Conservation (phyloP, 1,140 invertebrate species). For the Brachionus angularis region DNA sequence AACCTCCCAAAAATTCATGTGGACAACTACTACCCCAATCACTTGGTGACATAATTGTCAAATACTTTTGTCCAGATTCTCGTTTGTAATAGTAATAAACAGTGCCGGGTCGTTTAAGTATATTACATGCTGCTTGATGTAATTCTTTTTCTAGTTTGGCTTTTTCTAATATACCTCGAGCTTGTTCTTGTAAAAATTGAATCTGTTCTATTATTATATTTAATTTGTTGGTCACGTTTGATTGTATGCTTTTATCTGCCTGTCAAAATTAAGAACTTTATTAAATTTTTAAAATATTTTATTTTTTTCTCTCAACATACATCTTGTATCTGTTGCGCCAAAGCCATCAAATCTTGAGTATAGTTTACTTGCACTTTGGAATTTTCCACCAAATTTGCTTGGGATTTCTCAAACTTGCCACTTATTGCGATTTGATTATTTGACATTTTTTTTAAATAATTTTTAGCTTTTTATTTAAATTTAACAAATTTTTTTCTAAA, state of each 20-base stretch:
- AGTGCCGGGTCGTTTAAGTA: constrained; percentile 67
- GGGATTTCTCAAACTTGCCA: constrained; percentile 21
- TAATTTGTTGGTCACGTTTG: constrained; percentile 39
- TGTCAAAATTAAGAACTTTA: neutral
- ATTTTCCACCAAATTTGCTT: constrained; percentile 43
- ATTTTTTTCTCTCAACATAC: neutral
- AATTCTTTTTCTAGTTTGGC: constrained; percentile 63
- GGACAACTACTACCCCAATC: constrained; percentile 65
- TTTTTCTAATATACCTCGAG: constrained; percentile 59
- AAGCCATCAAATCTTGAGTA: constrained; percentile 21
- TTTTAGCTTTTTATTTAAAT: neutral
- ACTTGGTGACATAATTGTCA: constrained; percentile 70
- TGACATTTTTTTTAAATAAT: constrained; percentile 19
- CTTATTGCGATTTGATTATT: constrained; percentile 37
- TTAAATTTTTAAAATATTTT: neutral
- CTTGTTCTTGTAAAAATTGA: constrained; percentile 30
- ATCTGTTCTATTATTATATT: constrained; percentile 41
- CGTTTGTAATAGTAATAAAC: constrained; percentile 70
- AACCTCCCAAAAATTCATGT: constrained; percentile 66
- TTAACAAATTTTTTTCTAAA: neutral
- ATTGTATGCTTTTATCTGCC: constrained; percentile 43
- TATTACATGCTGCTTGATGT: constrained; percentile 69
- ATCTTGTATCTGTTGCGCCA: constrained; percentile 41
- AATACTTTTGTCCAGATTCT: constrained; percentile 63
- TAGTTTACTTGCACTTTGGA: constrained; percentile 26